These are phyloP conservation scores for Oscheius myriophilus DNA, from an alignment of 2,888 invertebrate species.

Conservation along the genomic window DNA sequence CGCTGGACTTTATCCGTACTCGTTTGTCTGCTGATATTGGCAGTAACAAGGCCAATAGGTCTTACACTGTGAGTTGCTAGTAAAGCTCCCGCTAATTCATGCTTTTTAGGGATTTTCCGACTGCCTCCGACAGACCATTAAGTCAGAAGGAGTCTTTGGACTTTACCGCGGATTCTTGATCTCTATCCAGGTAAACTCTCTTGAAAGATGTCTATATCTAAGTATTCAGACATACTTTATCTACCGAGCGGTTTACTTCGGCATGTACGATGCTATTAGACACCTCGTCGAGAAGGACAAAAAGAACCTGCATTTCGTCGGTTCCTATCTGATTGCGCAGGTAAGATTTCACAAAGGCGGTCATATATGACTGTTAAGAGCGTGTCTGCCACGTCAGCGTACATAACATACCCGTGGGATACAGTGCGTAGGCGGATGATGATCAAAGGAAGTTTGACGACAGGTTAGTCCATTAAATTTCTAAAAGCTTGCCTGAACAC, in stretches of 20 bases:
- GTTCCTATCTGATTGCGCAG: slow-evolving; percentile 84
- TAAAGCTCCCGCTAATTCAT: neutral
- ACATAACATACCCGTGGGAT: slow-evolving; percentile 89
- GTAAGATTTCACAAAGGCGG: slow-evolving; percentile 29
- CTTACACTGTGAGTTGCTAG: slow-evolving; percentile 41
- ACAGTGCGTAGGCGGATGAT: slow-evolving; percentile 95
- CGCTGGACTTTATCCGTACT: slow-evolving; percentile 56
- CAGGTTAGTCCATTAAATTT: slow-evolving; percentile 28
- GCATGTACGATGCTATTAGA: slow-evolving; percentile 92
- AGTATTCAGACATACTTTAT: slow-evolving; percentile 76
- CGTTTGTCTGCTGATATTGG: slow-evolving; percentile 55
- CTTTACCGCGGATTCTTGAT: slow-evolving; percentile 92
- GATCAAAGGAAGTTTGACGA: slow-evolving; percentile 83
- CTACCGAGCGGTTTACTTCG: slow-evolving; percentile 93
- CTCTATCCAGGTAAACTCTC: slow-evolving; percentile 84
- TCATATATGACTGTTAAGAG: slow-evolving; percentile 29
- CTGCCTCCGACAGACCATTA: slow-evolving; percentile 77
- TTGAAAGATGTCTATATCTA: neutral
- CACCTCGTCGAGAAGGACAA: slow-evolving; percentile 78
- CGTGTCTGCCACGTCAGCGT: slow-evolving; percentile 50
- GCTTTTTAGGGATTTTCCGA: slow-evolving; percentile 47
- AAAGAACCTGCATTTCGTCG: slow-evolving; percentile 84
- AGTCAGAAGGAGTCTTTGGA: slow-evolving; percentile 83
- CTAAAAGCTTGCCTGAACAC: no score
- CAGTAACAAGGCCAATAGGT: slow-evolving; percentile 38